A percentile compares a stretch with the other conserved stretches of the same genome.
These are phyloP conservation scores for Ciconia stormi DNA, from an alignment of 2,113 vertebrate species.

Conservation along the genomic window DNA sequence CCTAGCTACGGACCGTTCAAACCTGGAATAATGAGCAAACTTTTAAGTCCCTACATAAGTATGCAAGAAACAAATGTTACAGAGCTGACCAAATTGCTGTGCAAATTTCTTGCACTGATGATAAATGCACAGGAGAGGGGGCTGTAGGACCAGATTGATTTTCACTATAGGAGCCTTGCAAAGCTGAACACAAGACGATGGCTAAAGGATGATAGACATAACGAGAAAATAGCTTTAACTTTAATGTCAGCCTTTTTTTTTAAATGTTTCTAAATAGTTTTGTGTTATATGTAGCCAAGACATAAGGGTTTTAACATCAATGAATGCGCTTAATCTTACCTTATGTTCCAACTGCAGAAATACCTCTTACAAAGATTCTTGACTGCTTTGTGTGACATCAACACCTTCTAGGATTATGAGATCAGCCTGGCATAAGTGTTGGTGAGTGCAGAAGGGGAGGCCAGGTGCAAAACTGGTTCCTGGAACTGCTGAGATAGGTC, in stretches of 20 bases:
- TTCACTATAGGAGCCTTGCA: background rate
- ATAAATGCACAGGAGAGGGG: slow-evolving; percentile 75
- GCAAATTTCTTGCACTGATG: background rate
- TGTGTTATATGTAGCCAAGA: background rate
- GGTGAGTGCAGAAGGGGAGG: background rate
- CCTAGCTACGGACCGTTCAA: background rate
- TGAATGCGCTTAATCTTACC: background rate
- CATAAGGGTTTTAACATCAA: background rate
- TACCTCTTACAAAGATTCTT: background rate
- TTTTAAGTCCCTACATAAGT: background rate
- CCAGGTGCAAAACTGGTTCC: background rate
- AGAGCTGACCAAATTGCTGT: background rate
- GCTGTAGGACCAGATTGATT: slow-evolving; percentile 49
- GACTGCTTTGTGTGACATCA: background rate
- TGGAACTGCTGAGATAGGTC: background rate
- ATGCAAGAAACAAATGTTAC: background rate
- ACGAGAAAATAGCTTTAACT: background rate
- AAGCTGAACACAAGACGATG: background rate
- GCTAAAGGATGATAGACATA: background rate
- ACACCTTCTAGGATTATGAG: background rate
- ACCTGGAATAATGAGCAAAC: background rate
- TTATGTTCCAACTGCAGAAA: background rate
- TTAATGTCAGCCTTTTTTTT: background rate
- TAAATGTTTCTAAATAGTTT: background rate
- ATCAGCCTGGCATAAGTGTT: background rate